Evolutionary conservation across 2,113 vertebrate genomes (phyloP).

Genomic region (Oophaga pumilio): DNA sequence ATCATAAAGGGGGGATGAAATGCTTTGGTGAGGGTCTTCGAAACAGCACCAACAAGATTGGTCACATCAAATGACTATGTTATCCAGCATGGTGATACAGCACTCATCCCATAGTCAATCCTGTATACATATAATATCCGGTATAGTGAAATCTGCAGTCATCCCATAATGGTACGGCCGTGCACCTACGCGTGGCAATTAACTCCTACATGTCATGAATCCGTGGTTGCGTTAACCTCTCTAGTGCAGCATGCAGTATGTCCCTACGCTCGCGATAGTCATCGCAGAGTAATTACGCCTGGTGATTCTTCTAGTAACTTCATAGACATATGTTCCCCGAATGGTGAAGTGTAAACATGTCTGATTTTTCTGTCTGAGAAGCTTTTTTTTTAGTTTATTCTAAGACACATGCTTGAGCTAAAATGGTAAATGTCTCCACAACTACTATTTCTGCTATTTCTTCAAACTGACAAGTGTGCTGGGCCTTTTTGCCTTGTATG

Average conservation of each 20-base stretch:
- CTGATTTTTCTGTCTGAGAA: neutral
- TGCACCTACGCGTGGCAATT: neutral
- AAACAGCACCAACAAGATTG: neutral
- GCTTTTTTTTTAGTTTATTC: neutral
- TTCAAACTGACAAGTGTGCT: neutral
- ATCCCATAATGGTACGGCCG: neutral
- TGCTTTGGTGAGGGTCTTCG: neutral
- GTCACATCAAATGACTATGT: neutral
- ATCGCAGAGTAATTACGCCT: neutral
- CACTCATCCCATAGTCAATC: neutral
- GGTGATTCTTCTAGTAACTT: neutral
- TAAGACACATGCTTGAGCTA: neutral
- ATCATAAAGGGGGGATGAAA: neutral
- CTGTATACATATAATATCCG: neutral
- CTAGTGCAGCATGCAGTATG: neutral
- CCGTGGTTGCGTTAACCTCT: neutral
- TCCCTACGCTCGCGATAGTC: neutral
- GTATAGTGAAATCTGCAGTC: neutral
- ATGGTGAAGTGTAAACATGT: constrained; percentile 1
- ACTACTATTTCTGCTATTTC: constrained; percentile 8
- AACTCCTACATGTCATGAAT: neutral
- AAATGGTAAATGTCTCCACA: neutral
- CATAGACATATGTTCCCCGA: neutral
- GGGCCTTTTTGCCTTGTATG: neutral
- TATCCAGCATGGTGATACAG: neutral